phyloP scores from a whole-genome alignment of 2,113 vertebrate species.

The Toxotes jaculatrix region DNA sequence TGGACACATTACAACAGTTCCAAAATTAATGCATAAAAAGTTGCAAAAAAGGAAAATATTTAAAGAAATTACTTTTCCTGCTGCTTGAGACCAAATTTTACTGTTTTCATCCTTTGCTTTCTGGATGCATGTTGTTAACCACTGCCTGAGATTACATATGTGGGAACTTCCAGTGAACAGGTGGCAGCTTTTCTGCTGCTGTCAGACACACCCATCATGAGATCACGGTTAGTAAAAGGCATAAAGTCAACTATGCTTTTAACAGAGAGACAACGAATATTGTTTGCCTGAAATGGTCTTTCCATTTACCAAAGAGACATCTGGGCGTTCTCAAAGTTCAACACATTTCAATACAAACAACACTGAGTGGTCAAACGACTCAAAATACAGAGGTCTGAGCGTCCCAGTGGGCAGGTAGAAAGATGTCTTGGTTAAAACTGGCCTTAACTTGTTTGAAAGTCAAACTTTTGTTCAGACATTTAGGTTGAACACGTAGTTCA shows the following conservation, averaged over 20 bases:
- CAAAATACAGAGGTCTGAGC: neutral
- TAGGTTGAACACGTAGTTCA: too few relatives aligned
- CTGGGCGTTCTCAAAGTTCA: neutral
- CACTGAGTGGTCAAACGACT: neutral
- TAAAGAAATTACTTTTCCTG: neutral
- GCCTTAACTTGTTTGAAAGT: too few relatives aligned
- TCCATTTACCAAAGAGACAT: neutral
- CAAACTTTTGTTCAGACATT: too few relatives aligned
- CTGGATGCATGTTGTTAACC: neutral
- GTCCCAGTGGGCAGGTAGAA: neutral
- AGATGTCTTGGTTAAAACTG: too few relatives aligned
- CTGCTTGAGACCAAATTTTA: neutral
- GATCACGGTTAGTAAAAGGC: neutral
- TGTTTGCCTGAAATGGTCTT: neutral
- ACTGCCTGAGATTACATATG: neutral
- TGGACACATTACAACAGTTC: neutral
- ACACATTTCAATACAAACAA: neutral
- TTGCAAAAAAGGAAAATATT: neutral
- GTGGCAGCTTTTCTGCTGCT: neutral
- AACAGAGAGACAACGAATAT: neutral
- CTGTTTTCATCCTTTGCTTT: neutral
- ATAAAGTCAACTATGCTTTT: neutral
- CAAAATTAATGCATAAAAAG: neutral
- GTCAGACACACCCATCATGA: slow-evolving; percentile 1
- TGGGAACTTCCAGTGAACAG: neutral